These are phyloP conservation scores for Plodia interpunctella DNA, from an alignment of 1,140 invertebrate genomes.

Conservation along the genomic window DNA sequence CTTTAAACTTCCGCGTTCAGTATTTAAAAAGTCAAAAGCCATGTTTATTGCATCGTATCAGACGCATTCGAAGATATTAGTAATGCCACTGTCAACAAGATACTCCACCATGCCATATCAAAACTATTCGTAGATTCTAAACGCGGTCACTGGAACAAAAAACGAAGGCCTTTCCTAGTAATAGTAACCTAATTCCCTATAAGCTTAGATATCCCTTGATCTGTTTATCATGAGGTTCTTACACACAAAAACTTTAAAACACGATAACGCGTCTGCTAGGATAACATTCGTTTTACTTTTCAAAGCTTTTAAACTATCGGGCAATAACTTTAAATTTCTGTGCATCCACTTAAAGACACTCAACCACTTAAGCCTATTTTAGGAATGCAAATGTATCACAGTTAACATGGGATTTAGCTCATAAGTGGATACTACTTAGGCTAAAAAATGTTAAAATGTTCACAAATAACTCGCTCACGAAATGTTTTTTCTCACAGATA, in stretches of 20 bases:
- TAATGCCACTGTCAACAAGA: slow-evolving; percentile 2
- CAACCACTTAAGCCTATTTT: neutral
- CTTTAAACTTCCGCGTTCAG: too few species aligned
- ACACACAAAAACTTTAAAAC: slow-evolving; percentile 19
- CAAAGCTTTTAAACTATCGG: slow-evolving; percentile 3
- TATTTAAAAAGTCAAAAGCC: too few species aligned
- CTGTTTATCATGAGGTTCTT: slow-evolving; percentile 33
- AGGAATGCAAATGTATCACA: slow-evolving; percentile 7
- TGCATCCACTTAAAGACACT: slow-evolving; percentile 1
- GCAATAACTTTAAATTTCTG: slow-evolving; percentile 1
- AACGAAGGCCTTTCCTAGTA: slow-evolving; percentile 40
- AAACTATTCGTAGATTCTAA: slow-evolving; percentile 17
- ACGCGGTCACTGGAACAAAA: slow-evolving; percentile 62
- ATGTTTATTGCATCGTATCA: too few species aligned
- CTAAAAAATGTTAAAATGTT: slow-evolving; percentile 25
- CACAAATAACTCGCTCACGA: slow-evolving; percentile 27
- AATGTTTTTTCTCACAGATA: slow-evolving; percentile 33
- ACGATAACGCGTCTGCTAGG: neutral
- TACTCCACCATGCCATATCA: slow-evolving; percentile 17
- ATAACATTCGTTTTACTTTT: neutral
- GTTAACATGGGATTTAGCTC: slow-evolving; percentile 6
- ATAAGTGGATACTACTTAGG: slow-evolving; percentile 36
- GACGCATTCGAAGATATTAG: neutral
- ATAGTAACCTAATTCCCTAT: slow-evolving; percentile 48
- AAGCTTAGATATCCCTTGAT: slow-evolving; percentile 52